Evolutionary conservation across 2,113 vertebrate genomes (phyloP), one percentile per base, ranked within the genome.

Genomic region (Rousettus leschenaultii): DNA sequence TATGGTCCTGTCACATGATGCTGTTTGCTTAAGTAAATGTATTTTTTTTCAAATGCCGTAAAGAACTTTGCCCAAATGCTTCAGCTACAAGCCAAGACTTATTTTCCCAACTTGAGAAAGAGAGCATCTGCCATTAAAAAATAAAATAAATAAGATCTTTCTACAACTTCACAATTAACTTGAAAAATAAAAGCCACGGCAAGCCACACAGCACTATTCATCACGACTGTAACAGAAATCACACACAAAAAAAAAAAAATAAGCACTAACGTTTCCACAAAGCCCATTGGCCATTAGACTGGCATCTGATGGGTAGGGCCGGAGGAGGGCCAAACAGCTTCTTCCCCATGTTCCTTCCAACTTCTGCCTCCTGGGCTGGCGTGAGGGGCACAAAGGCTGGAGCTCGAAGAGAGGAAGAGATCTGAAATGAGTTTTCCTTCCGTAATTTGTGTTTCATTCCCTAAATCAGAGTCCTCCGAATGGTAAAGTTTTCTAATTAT

Each of bases 11-110:
- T 93, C 97, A 97, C 90, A 97, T 86, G 85, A 97, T 97, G 94
- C 94, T 98, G 92, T 97, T 98, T 97, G 97, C 96, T 89, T 22
- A 92, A 93, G 74, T 70, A 97, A 98, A 92, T 14, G 71, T 15
- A 89, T 45, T 97, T 97, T 40, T 40, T 97, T 96, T 94, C 22
- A 94, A 70, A 84, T 96, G 66, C 28, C 45, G 7, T 95, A 92
- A 98, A 97, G 83, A 94, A 15, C 51, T 94, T 79, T 93, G 26
- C 73, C 95, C 65, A 96, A 97, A 95, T 84, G 95, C 86, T 82
- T 93, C 1, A 0, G 73, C 74, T 92, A 90, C 8, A 83, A 97
- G 74, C 66, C 82, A 51, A 26, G 26, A 22, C 8, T 57, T 63
- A 43, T 70, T 11, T n/a, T 38, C 7, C n/a, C 7, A 66, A 55